Evolutionary conservation across 23 tunicate species (phyloP).

Genomic region (Diplosoma virens): DNA sequence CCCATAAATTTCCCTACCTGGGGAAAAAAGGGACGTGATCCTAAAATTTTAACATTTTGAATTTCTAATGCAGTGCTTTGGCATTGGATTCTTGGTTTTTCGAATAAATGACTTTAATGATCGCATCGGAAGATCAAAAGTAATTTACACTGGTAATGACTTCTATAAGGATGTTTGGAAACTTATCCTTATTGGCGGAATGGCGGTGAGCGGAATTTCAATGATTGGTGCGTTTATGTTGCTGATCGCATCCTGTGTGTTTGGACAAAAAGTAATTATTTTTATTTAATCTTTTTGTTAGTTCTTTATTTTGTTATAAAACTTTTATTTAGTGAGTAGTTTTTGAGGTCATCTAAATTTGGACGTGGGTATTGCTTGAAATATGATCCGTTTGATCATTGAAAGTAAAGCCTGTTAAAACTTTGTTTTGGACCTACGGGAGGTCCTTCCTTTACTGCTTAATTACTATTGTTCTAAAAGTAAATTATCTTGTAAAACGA

Average conservation of each 20-base stretch:
- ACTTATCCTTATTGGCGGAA: slow-evolving; percentile 44
- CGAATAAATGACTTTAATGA: slow-evolving; percentile 54
- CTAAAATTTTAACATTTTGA: no score
- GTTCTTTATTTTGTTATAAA: neutral
- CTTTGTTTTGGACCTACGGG: no score
- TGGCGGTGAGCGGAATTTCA: slow-evolving; percentile 41
- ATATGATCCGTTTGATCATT: no score
- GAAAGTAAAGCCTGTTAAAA: no score
- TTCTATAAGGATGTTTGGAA: slow-evolving; percentile 61
- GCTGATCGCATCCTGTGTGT: slow-evolving; percentile 79
- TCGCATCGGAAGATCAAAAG: slow-evolving; percentile 12
- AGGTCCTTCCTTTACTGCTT: no score
- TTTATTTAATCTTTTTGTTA: neutral
- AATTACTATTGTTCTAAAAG: no score
- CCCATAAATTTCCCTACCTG: no score
- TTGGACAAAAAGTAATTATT: slow-evolving; percentile 77
- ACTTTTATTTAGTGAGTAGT: neutral
- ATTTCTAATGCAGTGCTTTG: slow-evolving; percentile 72
- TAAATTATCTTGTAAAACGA: no score
- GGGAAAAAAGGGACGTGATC: no score
- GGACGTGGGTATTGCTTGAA: no score
- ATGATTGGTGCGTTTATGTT: slow-evolving; percentile 64
- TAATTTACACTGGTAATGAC: slow-evolving; percentile 37
- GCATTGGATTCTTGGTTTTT: slow-evolving; percentile 67
- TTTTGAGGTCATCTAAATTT: no score